A percentile compares a stretch with the other conserved stretches of the same genome.
phyloP scores from a whole-genome alignment of 2,888 invertebrate genomes.

The Tiliacea aurago region DNA sequence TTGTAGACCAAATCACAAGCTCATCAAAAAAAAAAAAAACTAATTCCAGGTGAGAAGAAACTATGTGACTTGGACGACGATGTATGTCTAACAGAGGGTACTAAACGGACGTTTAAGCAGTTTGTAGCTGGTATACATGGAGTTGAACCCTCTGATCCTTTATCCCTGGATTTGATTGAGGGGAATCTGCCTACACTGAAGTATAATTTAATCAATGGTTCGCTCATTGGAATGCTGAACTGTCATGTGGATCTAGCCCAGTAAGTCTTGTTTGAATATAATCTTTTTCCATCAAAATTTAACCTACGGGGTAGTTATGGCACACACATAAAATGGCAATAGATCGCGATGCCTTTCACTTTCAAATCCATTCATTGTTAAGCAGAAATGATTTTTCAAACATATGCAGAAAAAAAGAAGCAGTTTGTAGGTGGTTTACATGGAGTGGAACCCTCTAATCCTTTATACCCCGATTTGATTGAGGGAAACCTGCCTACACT shows the following conservation, averaged over 20 bases:
- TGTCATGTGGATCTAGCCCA: constrained; percentile 10
- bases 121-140: constrained; percentile 6
- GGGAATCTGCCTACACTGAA: constrained; percentile 21
- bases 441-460: too few species aligned
- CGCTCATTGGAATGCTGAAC: constrained; percentile 12
- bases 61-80: neutral
- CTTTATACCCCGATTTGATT: too few species aligned
- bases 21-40: neutral
- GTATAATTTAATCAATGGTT: constrained; percentile 14
- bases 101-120: neutral
- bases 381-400: too few species aligned
- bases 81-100: constrained; percentile 7
- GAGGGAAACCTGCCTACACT: too few species aligned
- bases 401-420: too few species aligned
- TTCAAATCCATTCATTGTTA: too few species aligned
- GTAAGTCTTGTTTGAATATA: constrained; percentile 2
- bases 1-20: neutral
- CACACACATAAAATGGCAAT: too few species aligned
- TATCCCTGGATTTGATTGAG: constrained; percentile 21
- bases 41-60: constrained; percentile 14
- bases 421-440: neutral
- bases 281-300: neutral
- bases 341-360: too few species aligned
- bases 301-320: neutral
- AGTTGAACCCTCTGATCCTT: constrained; percentile 17